Base-by-base conservation (phyloP, 2,113 vertebrate species). In the Peromyscus maniculatus region DNA sequence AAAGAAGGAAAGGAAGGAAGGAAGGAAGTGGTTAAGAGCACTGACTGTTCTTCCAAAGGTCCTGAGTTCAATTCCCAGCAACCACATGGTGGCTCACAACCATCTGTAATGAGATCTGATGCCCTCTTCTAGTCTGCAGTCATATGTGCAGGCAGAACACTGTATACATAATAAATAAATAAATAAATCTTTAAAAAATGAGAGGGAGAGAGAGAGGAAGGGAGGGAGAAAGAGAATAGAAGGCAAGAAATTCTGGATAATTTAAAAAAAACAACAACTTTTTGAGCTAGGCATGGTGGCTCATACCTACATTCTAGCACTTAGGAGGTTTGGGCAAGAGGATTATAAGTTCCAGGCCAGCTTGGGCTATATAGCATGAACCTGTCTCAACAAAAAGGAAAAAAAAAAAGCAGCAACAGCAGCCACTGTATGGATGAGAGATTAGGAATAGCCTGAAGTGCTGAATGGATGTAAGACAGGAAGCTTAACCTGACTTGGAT, bases 361-460 rank as follows among this genome's bases (percentile, higher is more conserved):
- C 62, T 33, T 33, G 28, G 83, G 62, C 31, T 22, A 49, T 4
- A 64, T 7, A 49, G 62, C 33, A 1, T 6, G 28, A 67, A 33
- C 24, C 69, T 21, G 24, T 31, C n/a, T 43, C 13, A n/a, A 43
- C 7, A 21, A 57, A 43, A 16, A 10, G 1, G 33, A 4, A 43
- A 43, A 43, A 79, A 31, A 19, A 57, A n/a, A 2, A 62, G 80
- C 24, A 36, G 84, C 10, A 49, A 10, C 43, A 1, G 13, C n/a
- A 26, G 57, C 57, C 36, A 36, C 57, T 5, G 0, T 0, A 0
- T 1, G 26, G 24, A 1, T 26, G 11, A 5, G 26, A 89, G 72
- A 22, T 5, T 1, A 4, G 13, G 36, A 7, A 28, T 3, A 0
- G 3, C 28, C 26, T 5, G 12, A 28, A 36, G 11, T 2, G 31